Conservation (phyloP, 2,797 vertebrate species). For the Sylvilagus floridanus region DNA sequence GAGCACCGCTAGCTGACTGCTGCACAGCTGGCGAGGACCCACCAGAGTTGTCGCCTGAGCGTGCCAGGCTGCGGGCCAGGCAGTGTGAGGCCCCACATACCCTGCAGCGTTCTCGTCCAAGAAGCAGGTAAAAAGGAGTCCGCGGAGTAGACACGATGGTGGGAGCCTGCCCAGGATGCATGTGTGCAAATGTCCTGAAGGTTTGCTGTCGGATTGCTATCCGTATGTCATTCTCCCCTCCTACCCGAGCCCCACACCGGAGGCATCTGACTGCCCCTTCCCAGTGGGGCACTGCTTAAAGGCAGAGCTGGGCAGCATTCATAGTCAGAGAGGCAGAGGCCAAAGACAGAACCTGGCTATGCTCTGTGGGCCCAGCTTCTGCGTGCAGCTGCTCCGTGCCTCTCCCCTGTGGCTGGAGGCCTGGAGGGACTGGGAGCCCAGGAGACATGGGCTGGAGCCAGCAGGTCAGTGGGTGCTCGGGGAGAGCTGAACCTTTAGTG, state of each 20-base stretch:
- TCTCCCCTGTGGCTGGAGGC: neutral
- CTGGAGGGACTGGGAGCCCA: constrained; percentile 16
- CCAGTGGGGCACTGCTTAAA: neutral
- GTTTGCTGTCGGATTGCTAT: constrained; percentile 51
- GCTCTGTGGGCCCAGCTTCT: neutral
- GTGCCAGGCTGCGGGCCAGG: neutral
- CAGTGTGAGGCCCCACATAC: neutral
- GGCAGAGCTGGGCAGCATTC: neutral
- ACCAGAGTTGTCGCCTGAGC: constrained; percentile 8
- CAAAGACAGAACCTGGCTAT: neutral
- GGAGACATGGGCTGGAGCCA: neutral
- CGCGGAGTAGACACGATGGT: neutral
- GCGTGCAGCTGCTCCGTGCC: neutral
- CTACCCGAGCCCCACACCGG: constrained; percentile 33
- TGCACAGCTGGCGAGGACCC: constrained; percentile 88
- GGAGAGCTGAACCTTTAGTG: neutral
- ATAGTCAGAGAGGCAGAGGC: constrained; percentile 30
- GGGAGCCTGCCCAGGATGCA: neutral
- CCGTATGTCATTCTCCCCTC: neutral
- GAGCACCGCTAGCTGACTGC: constrained; percentile 91
- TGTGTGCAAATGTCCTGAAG: neutral
- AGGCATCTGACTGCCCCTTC: neutral
- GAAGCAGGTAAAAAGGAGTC: constrained; percentile 1
- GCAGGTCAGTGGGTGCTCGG: neutral
- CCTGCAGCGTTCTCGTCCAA: constrained; percentile 11